Evolutionary conservation across 2,113 vertebrate genomes (phyloP).

Genomic region (Potamarius usumacintae): DNA sequence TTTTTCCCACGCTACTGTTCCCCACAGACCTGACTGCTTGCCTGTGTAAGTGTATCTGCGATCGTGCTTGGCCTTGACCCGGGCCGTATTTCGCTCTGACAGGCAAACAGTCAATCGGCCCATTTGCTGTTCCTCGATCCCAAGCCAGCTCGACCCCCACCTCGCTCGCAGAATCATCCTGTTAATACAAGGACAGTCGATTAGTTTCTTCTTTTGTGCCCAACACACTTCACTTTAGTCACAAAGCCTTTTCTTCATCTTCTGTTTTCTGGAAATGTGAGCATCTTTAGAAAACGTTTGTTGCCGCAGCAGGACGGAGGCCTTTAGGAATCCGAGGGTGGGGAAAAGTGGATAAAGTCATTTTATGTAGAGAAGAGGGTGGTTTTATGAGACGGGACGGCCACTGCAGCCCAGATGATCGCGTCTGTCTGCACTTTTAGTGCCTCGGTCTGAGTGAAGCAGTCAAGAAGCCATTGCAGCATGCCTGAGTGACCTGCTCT

Average conservation of each 20-base stretch:
- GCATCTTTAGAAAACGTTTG: conserved; percentile 15
- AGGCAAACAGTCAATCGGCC: conserved; percentile 62
- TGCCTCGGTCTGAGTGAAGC: conserved; percentile 35
- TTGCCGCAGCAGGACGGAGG: conserved; percentile 10
- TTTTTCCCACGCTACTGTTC: conserved; percentile 43
- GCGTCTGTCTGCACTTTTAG: conserved; percentile 29
- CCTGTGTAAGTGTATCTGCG: conserved; percentile 44
- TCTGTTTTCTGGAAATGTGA: conserved; percentile 35
- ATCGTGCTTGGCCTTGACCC: conserved; percentile 66
- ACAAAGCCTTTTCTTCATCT: neutral
- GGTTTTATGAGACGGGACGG: conserved; percentile 35
- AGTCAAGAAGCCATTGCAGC: conserved; percentile 36
- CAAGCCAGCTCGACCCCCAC: conserved; percentile 9
- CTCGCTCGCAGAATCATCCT: conserved; percentile 37
- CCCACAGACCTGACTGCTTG: conserved; percentile 55
- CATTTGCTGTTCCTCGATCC: conserved; percentile 57
- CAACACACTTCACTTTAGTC: neutral
- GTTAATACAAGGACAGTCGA: conserved; percentile 57
- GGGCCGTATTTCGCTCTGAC: conserved; percentile 67
- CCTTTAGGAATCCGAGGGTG: conserved; percentile 12
- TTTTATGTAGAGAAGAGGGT: conserved; percentile 8
- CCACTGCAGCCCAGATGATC: conserved; percentile 33
- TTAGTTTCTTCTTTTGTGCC: conserved; percentile 53
- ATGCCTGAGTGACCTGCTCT: conserved; percentile 57
- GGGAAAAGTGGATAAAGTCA: neutral